Conservation (phyloP, 2,888 invertebrate species). For the Gasteruption jaculator region DNA sequence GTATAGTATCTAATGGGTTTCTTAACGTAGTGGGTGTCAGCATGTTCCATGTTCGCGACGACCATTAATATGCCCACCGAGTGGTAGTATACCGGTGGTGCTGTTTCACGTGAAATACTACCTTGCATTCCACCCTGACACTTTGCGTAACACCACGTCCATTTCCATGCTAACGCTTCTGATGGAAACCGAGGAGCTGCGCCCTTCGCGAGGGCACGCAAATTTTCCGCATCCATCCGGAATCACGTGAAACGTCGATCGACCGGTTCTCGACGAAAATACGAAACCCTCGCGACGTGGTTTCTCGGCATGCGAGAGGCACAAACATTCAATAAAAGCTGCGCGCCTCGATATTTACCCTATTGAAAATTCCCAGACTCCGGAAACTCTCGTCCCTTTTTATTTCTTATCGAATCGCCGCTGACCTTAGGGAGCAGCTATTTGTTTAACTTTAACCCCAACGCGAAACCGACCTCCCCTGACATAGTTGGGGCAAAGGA, state of each 20-base stretch:
- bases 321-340: too few relatives aligned
- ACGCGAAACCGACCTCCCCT: too few relatives aligned
- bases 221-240: not conserved
- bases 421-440: too few relatives aligned
- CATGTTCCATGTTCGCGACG: constrained; percentile 30
- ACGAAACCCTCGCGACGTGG: not conserved
- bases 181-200: not conserved
- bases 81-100: constrained; percentile 15
- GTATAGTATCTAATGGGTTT: constrained; percentile 39
- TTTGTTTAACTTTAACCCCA: too few relatives aligned
- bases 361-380: too few relatives aligned
- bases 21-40: constrained; percentile 36
- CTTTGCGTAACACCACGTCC: constrained; percentile 19
- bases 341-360: too few relatives aligned
- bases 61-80: constrained; percentile 36
- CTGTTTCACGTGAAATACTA: constrained; percentile 40
- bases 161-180: constrained; percentile 23
- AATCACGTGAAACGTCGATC: not conserved
- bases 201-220: not conserved
- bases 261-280: not conserved
- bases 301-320: too few relatives aligned
- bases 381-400: too few relatives aligned
- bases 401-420: too few relatives aligned
- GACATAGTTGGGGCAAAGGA: too few relatives aligned
- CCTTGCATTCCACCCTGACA: constrained; percentile 38